Conservation (phyloP, 2,797 vertebrate species). For the Urophycis tenuis region DNA sequence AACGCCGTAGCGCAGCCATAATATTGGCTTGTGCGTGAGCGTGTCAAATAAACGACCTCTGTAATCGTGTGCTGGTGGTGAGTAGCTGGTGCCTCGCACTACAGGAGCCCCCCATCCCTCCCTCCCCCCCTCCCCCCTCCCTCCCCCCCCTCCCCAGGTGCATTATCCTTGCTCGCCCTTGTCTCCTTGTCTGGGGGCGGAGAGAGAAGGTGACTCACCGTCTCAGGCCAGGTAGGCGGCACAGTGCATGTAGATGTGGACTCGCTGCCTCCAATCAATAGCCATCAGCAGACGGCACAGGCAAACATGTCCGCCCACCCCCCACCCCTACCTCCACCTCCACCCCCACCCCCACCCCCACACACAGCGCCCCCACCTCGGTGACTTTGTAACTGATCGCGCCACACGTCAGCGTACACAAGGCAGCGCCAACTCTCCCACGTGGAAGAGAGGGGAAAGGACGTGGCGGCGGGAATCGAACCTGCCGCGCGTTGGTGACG, state of each 20-base stretch:
- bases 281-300: conserved; percentile 52
- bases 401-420: too few relatives aligned
- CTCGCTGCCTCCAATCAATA: conserved; percentile 54
- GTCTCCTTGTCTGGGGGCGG: conserved; percentile 49
- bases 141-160: not conserved
- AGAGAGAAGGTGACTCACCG: conserved; percentile 43
- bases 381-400: conserved; percentile 43
- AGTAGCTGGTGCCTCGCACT: conserved; percentile 30
- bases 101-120: conserved; percentile 16
- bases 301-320: conserved; percentile 45
- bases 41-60: conserved; percentile 39
- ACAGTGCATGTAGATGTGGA: conserved; percentile 46
- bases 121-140: not conserved
- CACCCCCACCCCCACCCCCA: too few relatives aligned
- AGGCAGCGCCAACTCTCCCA: too few relatives aligned
- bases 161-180: conserved; percentile 28
- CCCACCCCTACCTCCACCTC: too few relatives aligned
- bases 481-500: too few relatives aligned
- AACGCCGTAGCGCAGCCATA: conserved; percentile 32
- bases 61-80: conserved; percentile 15
- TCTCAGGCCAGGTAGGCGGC: conserved; percentile 43
- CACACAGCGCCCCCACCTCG: conserved; percentile 35
- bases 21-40: conserved; percentile 38
- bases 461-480: too few relatives aligned
- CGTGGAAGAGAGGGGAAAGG: too few relatives aligned